phyloP scores from a whole-genome alignment of 35 echinoderm and acorn worm genomes.

The Lytechinus variegatus region DNA sequence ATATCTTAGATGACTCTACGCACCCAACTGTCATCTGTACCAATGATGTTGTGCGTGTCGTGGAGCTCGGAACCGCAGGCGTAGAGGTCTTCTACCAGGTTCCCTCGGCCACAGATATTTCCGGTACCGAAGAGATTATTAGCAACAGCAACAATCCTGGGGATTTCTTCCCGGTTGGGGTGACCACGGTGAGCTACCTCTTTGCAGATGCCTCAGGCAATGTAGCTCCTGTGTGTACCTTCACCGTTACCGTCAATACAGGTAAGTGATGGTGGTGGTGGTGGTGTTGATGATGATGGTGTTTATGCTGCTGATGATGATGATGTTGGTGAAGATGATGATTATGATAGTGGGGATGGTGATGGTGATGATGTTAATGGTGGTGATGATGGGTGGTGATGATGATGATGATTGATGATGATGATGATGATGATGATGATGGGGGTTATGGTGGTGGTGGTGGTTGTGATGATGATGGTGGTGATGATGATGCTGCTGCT shows the following conservation, averaged over 20 bases:
- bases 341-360: too few relatives aligned
- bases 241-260: constrained; percentile 54
- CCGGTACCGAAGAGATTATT: not conserved
- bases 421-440: too few relatives aligned
- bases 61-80: constrained; percentile 46
- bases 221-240: constrained; percentile 19
- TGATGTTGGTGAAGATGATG: too few relatives aligned
- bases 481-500: too few relatives aligned
- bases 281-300: too few relatives aligned
- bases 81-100: constrained; percentile 29
- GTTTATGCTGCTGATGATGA: too few relatives aligned
- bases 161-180: constrained; percentile 50
- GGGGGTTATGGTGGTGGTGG: too few relatives aligned
- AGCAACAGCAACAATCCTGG: constrained; percentile 46
- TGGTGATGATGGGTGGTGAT: too few relatives aligned
- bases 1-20: not conserved
- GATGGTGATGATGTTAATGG: too few relatives aligned
- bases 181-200: constrained; percentile 58
- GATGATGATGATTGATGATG: too few relatives aligned
- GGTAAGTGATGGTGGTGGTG: not conserved
- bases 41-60: not conserved
- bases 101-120: constrained; percentile 51
- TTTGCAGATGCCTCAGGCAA: constrained; percentile 63
- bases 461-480: too few relatives aligned
- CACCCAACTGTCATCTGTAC: not conserved